A percentile compares a stretch with the other conserved stretches of the same genome.
Conservation (phyloP, 2,888 invertebrate genomes). For the Euphydryas editha region DNA sequence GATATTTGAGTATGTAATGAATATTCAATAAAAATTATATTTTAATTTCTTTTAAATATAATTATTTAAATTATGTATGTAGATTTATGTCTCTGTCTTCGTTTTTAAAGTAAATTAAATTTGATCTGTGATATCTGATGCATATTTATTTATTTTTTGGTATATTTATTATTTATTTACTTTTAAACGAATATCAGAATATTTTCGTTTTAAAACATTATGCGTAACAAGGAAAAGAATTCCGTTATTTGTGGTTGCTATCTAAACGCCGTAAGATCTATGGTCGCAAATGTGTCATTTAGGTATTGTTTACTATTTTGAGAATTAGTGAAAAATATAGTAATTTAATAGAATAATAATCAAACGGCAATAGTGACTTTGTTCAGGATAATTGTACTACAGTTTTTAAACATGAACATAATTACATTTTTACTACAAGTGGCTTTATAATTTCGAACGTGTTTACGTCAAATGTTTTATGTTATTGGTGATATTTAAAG, state of each 20-base stretch:
- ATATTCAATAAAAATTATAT: too few relatives aligned
- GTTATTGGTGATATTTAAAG: constrained; percentile 55
- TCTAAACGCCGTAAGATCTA: constrained; percentile 78
- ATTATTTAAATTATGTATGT: too few relatives aligned
- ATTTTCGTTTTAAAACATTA: constrained; percentile 16
- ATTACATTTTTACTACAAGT: constrained; percentile 39
- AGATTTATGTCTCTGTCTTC: too few relatives aligned
- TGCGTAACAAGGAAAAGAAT: constrained; percentile 58
- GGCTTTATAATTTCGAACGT: constrained; percentile 57
- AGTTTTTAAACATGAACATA: constrained; percentile 35
- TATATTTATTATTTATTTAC: too few relatives aligned
- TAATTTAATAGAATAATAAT: constrained; percentile 16
- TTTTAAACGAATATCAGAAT: not conserved
- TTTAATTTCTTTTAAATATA: too few relatives aligned
- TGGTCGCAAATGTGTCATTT: constrained; percentile 79
- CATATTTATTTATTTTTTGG: too few relatives aligned
- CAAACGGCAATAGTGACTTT: constrained; percentile 20
- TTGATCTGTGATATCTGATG: too few relatives aligned
- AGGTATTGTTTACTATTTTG: constrained; percentile 79
- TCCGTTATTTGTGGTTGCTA: constrained; percentile 74
- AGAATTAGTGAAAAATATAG: constrained; percentile 54
- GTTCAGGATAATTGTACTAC: constrained; percentile 17
- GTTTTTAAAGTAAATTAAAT: too few relatives aligned
- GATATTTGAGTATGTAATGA: too few relatives aligned
- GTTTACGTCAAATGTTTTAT: constrained; percentile 74